Evolutionary conservation across 2,797 vertebrate genomes (phyloP).

Genomic region (Lophotriccus pileatus): DNA sequence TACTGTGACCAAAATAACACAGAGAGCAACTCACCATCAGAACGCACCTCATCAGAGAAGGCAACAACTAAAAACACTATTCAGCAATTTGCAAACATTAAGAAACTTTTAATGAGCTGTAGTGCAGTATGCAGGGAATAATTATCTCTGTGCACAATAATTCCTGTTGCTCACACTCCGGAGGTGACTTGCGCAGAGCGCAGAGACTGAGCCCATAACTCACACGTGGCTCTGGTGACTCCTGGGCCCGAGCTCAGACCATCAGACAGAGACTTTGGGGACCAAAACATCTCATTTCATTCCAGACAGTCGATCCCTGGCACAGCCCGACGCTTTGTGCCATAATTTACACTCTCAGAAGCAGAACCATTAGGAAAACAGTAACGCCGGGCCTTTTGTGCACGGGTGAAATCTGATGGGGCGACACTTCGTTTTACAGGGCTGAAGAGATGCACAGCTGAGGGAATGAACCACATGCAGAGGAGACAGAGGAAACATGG

Average conservation of each 20-base stretch:
- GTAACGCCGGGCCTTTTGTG: neutral
- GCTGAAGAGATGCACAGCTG: neutral
- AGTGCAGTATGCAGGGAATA: slow-evolving; percentile 53
- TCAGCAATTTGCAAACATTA: slow-evolving; percentile 62
- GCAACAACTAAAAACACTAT: neutral
- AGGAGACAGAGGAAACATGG: neutral
- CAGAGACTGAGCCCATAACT: slow-evolving; percentile 16
- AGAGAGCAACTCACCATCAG: neutral
- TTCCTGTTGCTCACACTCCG: slow-evolving; percentile 13
- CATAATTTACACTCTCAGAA: neutral
- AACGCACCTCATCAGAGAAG: neutral
- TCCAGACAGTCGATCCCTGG: neutral
- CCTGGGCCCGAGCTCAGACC: neutral
- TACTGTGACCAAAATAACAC: slow-evolving; percentile 10
- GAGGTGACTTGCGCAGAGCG: neutral
- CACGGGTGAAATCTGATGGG: neutral
- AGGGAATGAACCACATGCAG: neutral
- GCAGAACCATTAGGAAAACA: neutral
- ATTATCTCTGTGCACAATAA: slow-evolving; percentile 30
- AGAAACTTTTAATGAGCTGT: slow-evolving; percentile 62
- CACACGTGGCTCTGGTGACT: neutral
- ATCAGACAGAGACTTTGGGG: neutral
- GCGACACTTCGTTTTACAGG: neutral
- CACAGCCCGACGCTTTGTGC: neutral
- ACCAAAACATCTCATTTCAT: neutral